These are phyloP conservation scores for Macaria notata DNA, from an alignment of 2,888 invertebrate genomes.

Conservation along the genomic window DNA sequence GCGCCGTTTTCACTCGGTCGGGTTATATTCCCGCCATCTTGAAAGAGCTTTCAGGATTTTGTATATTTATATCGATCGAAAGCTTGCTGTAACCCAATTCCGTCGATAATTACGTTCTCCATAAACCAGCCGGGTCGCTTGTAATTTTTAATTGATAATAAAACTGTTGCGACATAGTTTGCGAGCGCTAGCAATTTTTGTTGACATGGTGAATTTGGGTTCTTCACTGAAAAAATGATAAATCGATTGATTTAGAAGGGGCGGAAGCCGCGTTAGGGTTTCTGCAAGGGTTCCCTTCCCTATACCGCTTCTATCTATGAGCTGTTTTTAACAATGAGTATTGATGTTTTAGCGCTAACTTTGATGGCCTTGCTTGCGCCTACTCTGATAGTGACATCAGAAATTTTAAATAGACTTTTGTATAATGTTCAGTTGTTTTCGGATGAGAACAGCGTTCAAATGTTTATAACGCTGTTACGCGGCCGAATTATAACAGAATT, in stretches of 20 bases:
- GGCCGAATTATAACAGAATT: too few relatives aligned
- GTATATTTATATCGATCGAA: slow-evolving; percentile 77
- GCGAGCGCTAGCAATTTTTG: slow-evolving; percentile 19
- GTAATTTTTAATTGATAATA: neutral
- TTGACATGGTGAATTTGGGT: slow-evolving; percentile 27
- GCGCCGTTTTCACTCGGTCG: slow-evolving; percentile 50
- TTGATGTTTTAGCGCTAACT: slow-evolving; percentile 45
- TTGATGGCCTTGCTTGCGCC: slow-evolving; percentile 59
- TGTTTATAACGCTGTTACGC: neutral
- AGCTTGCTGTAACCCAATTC: slow-evolving; percentile 69
- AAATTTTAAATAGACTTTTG: slow-evolving; percentile 73
- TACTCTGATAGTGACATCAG: slow-evolving; percentile 66
- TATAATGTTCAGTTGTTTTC: slow-evolving; percentile 51
- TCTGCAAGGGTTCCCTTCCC: slow-evolving; percentile 18
- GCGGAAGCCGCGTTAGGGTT: slow-evolving; percentile 4
- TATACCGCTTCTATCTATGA: slow-evolving; percentile 24
- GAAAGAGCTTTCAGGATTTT: slow-evolving; percentile 76
- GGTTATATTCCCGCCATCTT: slow-evolving; percentile 77
- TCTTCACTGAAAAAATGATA: slow-evolving; percentile 7
- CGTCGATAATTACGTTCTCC: slow-evolving; percentile 24
- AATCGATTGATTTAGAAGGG: slow-evolving; percentile 13
- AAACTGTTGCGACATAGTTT: neutral
- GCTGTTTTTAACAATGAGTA: slow-evolving; percentile 40
- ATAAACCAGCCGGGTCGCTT: slow-evolving; percentile 5
- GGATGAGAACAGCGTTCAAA: slow-evolving; percentile 24